Percentiles rank a stretch among this genome's conserved stretches.
phyloP scores from a whole-genome alignment of 2,113 vertebrate species.

The Ameiurus melas region DNA sequence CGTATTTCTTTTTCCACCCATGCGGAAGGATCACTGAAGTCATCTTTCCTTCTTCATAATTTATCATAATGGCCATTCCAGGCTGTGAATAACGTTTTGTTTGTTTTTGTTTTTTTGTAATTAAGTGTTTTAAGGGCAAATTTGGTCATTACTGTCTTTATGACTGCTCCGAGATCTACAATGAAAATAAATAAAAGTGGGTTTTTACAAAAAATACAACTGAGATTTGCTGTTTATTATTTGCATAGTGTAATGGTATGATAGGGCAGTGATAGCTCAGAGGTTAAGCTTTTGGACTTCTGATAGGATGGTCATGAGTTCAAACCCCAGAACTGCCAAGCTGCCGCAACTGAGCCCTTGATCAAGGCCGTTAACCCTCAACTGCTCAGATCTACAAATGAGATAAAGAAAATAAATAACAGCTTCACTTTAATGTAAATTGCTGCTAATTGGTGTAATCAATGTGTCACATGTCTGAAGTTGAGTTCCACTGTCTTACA shows the following conservation, averaged over 20 bases:
- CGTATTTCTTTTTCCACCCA: not conserved
- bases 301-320: too few species aligned
- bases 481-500: not conserved
- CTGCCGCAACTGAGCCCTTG: too few species aligned
- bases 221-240: not conserved
- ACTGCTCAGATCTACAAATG: too few species aligned
- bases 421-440: not conserved
- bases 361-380: too few species aligned
- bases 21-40: not conserved
- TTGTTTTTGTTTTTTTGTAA: constrained; percentile 7
- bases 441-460: not conserved
- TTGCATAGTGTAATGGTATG: too few species aligned
- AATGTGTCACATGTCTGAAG: not conserved
- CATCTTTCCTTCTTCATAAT: not conserved
- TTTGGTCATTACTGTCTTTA: constrained; percentile 1
- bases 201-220: constrained; percentile 40
- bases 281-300: too few species aligned
- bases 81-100: not conserved
- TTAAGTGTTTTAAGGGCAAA: constrained; percentile 12
- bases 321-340: too few species aligned
- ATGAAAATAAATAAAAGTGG: constrained; percentile 47
- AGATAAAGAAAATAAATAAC: too few species aligned
- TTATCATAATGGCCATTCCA: not conserved
- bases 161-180: constrained; percentile 5
- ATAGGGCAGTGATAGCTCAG: too few species aligned